Evolutionary conservation across 2,888 invertebrate species (phyloP).

Genomic region (Diplolepis rosae): DNA sequence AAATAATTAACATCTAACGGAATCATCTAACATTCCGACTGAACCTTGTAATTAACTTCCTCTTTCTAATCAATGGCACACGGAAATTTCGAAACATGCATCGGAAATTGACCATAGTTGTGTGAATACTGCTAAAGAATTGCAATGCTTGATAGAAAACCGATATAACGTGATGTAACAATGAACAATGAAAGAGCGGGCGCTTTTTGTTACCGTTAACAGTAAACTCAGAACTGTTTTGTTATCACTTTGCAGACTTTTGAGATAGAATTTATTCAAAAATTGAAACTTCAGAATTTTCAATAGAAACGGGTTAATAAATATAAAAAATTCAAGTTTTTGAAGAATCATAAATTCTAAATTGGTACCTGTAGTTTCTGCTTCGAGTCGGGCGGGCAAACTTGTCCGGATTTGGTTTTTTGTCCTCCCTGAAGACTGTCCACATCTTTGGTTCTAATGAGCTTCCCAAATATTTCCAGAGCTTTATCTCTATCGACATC

Average conservation of each 20-base stretch:
- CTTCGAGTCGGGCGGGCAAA: slow-evolving; percentile 76
- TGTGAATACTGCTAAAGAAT: slow-evolving; percentile 3
- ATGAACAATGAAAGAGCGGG: background rate
- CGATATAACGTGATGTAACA: background rate
- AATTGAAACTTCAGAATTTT: too few relatives aligned
- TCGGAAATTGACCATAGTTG: slow-evolving; percentile 6
- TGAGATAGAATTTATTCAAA: too few relatives aligned
- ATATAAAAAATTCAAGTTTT: too few relatives aligned
- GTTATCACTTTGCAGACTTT: background rate
- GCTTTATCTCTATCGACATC: slow-evolving; percentile 79
- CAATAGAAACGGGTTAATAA: too few relatives aligned
- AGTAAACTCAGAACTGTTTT: background rate
- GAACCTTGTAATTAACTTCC: slow-evolving; percentile 9
- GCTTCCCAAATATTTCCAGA: slow-evolving; percentile 86
- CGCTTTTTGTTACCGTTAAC: background rate
- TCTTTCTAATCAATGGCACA: slow-evolving; percentile 8
- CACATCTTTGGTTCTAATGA: slow-evolving; percentile 90
- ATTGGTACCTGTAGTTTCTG: slow-evolving; percentile 83
- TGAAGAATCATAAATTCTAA: background rate
- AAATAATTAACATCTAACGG: slow-evolving; percentile 14
- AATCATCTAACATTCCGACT: background rate
- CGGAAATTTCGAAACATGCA: slow-evolving; percentile 12
- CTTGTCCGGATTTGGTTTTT: slow-evolving; percentile 70
- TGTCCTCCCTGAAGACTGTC: slow-evolving; percentile 78
- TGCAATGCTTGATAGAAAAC: background rate